These are phyloP conservation scores for Haliclystus octoradiatus DNA, from an alignment of 30 jellyfish, hydroid and myxozoan genomes.

Conservation along the genomic window DNA sequence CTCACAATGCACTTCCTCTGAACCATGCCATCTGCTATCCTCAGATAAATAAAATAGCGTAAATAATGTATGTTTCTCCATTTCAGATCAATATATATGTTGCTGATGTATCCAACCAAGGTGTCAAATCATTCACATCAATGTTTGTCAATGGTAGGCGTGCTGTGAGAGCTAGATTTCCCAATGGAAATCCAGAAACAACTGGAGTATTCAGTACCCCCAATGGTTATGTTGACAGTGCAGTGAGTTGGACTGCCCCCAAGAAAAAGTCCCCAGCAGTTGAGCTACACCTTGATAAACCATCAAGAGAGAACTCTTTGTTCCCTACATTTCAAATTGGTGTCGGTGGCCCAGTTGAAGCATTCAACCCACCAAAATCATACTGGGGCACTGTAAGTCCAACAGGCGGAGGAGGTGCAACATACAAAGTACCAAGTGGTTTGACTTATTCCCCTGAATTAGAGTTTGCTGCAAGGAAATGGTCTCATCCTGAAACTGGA, in stretches of 20 bases:
- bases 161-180: slow-evolving; percentile 85
- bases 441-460: slow-evolving; percentile 50
- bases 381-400: slow-evolving; percentile 92
- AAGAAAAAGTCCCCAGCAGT: slow-evolving; percentile 37
- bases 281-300: slow-evolving; percentile 59
- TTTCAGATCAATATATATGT: slow-evolving; percentile 62
- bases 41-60: too few relatives aligned
- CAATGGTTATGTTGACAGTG: slow-evolving; percentile 72
- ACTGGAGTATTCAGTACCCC: slow-evolving; percentile 91
- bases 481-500: slow-evolving; percentile 92
- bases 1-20: too few relatives aligned
- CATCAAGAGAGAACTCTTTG: slow-evolving; percentile 57
- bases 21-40: too few relatives aligned
- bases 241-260: slow-evolving; percentile 86
- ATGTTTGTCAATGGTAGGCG: slow-evolving; percentile 66
- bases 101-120: slow-evolving; percentile 47
- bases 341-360: slow-evolving; percentile 86
- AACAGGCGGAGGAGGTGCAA: slow-evolving; percentile 93
- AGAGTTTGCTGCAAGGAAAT: slow-evolving; percentile 57
- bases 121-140: slow-evolving; percentile 46
- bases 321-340: slow-evolving; percentile 60
- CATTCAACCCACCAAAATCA: slow-evolving; percentile 87
- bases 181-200: slow-evolving; percentile 91
- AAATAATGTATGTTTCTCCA: background rate
- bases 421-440: slow-evolving; percentile 85